Evolutionary conservation across 2,888 invertebrate genomes (phyloP), one percentile per base, ranked within the genome.

Genomic region (Cataglyphis rosenhaueri): DNA sequence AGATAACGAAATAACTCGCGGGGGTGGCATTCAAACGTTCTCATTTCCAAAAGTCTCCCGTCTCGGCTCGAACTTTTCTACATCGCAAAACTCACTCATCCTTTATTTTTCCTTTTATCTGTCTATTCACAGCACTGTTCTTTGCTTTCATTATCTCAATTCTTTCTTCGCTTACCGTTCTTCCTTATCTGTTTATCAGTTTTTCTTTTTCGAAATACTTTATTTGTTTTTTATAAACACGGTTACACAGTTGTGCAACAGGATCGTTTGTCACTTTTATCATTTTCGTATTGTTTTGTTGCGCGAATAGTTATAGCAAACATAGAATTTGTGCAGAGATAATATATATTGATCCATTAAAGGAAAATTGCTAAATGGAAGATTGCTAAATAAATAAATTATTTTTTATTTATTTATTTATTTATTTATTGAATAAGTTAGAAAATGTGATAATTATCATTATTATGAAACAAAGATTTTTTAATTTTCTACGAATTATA

Each of bases 1-100:
- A 91, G 90, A 91, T 92, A 93, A 93, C 92, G 88, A 92, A 92
- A 92, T 92, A 92, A 91, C 91, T 91, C 88, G 88, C 48, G 21
- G 84, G 85, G 85, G 83, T 89, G 88, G 92, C 92, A 93, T 93
- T 91, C 89, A 91, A 92, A 92, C 91, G 91, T 84, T 92, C 92
- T 93, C 91, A 92, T 92, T 93, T 92, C 87, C 89, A 89, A 91
- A 92, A 91, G 89, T 87, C 82, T 83, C 68, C 59, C 10, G 44
- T 6, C 55, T 65, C 25, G 25, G 55, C 35, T 25, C 57, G 12
- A 82, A 85, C 55, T 83, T 87, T 84, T 82, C 64, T 59, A 55
- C 83, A 32, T 55, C 59, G 55, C 41, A 59, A 78, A 66, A 9
- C 55, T 76, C 55, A n/a, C 41, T 65, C 35, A 68, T 18, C 4